These are phyloP conservation scores for Theristicus caerulescens DNA, from an alignment of 2,113 vertebrate genomes.

Conservation along the genomic window DNA sequence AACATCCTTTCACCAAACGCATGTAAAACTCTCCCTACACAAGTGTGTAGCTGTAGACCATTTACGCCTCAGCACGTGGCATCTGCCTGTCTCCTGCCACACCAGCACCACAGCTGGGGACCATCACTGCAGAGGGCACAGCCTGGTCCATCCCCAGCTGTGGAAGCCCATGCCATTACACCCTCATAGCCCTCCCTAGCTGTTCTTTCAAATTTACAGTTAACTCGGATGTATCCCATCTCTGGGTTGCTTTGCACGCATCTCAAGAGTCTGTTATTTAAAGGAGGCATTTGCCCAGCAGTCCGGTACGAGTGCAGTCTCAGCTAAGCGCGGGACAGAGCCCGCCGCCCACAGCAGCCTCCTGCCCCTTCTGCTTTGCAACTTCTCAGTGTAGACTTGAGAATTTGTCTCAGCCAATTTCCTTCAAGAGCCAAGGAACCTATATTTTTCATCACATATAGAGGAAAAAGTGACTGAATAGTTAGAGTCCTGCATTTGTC, in stretches of 20 bases:
- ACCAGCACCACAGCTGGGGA: too few relatives aligned
- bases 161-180: background rate
- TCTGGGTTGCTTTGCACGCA: fast-evolving
- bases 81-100: background rate
- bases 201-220: background rate
- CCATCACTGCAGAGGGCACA: background rate
- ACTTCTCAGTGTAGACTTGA: background rate
- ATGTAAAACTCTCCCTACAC: background rate
- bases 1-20: background rate
- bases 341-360: background rate
- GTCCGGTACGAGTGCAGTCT: fast-evolving
- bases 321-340: fast-evolving
- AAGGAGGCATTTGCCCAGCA: background rate
- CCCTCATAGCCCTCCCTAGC: fast-evolving
- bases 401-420: background rate
- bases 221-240: too few relatives aligned
- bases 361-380: background rate
- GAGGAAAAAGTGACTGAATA: background rate
- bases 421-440: background rate
- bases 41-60: background rate
- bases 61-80: background rate
- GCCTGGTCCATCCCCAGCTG: too few relatives aligned
- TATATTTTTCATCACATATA: background rate
- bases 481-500: background rate
- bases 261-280: background rate